Percentiles rank a stretch among this genome's conserved stretches.
Conservation (phyloP, 2,113 vertebrate species). For the Eulemur rufifrons region DNA sequence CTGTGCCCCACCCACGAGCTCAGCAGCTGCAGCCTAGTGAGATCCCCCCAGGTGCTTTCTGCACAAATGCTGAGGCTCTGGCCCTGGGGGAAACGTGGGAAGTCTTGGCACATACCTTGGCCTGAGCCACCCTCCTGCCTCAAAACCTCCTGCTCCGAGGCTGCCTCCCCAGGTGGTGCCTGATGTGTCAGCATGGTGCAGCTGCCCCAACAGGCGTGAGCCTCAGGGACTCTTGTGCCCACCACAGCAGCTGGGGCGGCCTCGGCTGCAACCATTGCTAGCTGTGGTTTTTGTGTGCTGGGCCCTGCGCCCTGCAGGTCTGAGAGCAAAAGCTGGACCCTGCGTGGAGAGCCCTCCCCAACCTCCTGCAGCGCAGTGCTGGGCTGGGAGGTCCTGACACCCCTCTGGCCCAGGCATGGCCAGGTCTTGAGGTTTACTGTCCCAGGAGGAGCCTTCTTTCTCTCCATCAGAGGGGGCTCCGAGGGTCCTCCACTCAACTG, state of each 20-base stretch:
- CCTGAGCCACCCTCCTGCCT: not conserved
- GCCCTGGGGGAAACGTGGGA: not conserved
- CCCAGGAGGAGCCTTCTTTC: not conserved
- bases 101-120: not conserved
- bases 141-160: not conserved
- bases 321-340: not conserved
- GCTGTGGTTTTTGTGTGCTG: not conserved
- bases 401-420: not conserved
- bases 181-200: not conserved
- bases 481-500: not conserved
- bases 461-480: not conserved
- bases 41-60: not conserved
- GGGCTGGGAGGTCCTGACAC: not conserved
- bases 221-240: no score
- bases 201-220: not conserved
- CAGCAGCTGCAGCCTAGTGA: not conserved
- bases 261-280: not conserved
- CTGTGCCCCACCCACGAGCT: not conserved
- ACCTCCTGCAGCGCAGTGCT: not conserved
- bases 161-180: not conserved
- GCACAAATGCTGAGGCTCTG: not conserved
- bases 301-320: accelerated
- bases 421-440: not conserved
- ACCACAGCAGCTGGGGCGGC: not conserved
- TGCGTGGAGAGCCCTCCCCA: not conserved